Percentiles rank a stretch among this genome's conserved stretches.
These are phyloP conservation scores for Fragum fragum DNA, from an alignment of 2,888 invertebrate species.

Conservation along the genomic window DNA sequence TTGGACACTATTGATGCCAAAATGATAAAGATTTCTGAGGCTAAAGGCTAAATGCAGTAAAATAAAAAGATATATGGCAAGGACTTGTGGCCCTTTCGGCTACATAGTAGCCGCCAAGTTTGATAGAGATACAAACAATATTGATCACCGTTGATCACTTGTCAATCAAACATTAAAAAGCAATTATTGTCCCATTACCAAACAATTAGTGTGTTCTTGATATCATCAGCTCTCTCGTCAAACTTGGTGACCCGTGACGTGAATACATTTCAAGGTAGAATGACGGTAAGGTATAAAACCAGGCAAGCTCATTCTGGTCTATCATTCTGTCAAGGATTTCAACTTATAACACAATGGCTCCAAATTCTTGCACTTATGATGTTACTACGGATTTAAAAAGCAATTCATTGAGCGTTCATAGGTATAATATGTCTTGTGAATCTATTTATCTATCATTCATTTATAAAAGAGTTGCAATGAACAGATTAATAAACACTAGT, in stretches of 20 bases:
- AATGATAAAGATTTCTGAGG: neutral
- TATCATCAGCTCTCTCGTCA: constrained; percentile 17
- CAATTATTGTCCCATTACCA: constrained; percentile 24
- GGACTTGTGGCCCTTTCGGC: neutral
- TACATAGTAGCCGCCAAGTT: constrained; percentile 5
- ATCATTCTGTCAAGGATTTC: too few relatives aligned
- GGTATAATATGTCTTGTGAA: too few relatives aligned
- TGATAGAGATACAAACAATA: constrained; percentile 18
- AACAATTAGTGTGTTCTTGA: constrained; percentile 19
- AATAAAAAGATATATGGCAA: neutral
- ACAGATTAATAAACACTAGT: too few relatives aligned
- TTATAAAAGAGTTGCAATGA: too few relatives aligned
- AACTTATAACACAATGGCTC: too few relatives aligned
- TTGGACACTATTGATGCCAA: neutral
- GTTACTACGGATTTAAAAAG: too few relatives aligned
- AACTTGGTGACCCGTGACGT: constrained; percentile 4
- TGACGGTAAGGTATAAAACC: neutral
- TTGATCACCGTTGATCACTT: constrained; percentile 26
- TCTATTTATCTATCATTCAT: too few relatives aligned
- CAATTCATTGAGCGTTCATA: too few relatives aligned
- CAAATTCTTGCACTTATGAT: too few relatives aligned
- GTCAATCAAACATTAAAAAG: constrained; percentile 20
- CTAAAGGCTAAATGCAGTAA: neutral
- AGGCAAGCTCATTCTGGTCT: too few relatives aligned
- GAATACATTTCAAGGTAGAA: constrained; percentile 1